Percentiles rank a stretch among this genome's conserved stretches.
Evolutionary conservation across 2,113 vertebrate species (phyloP).

Genomic region (Esox niger): DNA sequence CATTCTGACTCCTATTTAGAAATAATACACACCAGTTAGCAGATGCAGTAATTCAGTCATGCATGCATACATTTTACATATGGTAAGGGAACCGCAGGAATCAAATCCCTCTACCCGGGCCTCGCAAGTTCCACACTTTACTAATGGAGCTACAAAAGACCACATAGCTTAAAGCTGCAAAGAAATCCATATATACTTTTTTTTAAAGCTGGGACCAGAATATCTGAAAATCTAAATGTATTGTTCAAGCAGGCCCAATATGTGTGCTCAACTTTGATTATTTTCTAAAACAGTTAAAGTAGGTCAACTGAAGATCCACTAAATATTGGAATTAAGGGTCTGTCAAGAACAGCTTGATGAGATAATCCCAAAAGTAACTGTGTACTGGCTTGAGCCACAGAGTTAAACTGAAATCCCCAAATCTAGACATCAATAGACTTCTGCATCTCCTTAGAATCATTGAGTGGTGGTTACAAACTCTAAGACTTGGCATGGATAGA

Average conservation of each 20-base stretch:
- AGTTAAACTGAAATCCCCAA: background rate
- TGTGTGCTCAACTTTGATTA: background rate
- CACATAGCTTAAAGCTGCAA: too few relatives aligned
- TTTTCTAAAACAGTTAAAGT: conserved; percentile 2
- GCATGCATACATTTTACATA: too few relatives aligned
- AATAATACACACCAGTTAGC: too few relatives aligned
- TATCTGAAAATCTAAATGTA: conserved; percentile 24
- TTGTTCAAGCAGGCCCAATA: conserved; percentile 7
- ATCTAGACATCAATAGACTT: too few relatives aligned
- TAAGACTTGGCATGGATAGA: background rate
- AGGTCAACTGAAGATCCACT: conserved; percentile 4
- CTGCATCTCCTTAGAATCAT: background rate
- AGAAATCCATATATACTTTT: too few relatives aligned
- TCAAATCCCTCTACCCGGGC: too few relatives aligned
- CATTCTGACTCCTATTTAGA: too few relatives aligned
- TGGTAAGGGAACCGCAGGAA: too few relatives aligned
- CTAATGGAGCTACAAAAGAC: too few relatives aligned
- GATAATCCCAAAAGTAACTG: background rate
- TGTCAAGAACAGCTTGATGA: background rate
- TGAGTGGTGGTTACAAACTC: background rate
- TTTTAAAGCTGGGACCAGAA: background rate
- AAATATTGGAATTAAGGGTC: conserved; percentile 3
- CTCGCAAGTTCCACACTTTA: too few relatives aligned
- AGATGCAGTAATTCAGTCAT: too few relatives aligned
- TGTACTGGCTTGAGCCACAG: background rate